Evolutionary conservation across 2,797 vertebrate species (phyloP).

Genomic region (Lycodopsis pacificus): DNA sequence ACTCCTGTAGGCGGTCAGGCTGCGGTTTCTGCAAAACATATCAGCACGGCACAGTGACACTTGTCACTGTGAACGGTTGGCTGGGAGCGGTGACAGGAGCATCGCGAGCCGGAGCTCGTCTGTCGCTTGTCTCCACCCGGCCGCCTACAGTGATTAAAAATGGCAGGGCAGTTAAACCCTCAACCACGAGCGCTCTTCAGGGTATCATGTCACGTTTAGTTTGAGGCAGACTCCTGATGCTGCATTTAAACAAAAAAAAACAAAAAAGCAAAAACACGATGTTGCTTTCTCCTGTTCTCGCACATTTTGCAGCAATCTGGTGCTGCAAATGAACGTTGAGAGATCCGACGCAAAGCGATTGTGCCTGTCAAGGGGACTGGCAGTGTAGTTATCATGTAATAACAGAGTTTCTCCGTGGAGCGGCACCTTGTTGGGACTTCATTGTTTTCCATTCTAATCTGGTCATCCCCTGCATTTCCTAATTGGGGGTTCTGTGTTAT

Average conservation of each 20-base stretch:
- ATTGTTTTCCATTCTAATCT: conserved; percentile 33
- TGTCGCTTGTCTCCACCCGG: conserved; percentile 56
- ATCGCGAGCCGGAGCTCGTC: conserved; percentile 38
- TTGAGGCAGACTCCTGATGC: conserved; percentile 40
- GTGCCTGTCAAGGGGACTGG: conserved; percentile 5
- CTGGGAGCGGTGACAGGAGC: conserved; percentile 39
- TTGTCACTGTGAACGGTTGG: conserved; percentile 61
- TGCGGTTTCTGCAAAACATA: conserved; percentile 42
- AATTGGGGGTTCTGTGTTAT: conserved; percentile 18
- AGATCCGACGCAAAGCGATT: conserved; percentile 31
- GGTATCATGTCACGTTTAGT: conserved; percentile 55
- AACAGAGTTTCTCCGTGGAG: conserved; percentile 23
- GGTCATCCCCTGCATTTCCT: conserved; percentile 15
- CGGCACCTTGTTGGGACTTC: conserved; percentile 15
- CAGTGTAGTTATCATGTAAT: conserved; percentile 14
- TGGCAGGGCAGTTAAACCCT: conserved; percentile 67
- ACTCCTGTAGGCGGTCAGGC: conserved; percentile 29
- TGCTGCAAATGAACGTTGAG: conserved; percentile 28
- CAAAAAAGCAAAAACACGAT: conserved; percentile 2
- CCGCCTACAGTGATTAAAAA: conserved; percentile 63
- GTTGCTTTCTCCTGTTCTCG: conserved; percentile 8
- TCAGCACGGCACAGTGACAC: conserved; percentile 53
- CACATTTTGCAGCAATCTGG: conserved; percentile 13
- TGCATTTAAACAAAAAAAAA: conserved; percentile 7
- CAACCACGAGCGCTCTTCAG: conserved; percentile 40